These are phyloP conservation scores for Aphaenogaster ashmeadi DNA, from an alignment of 1,140 invertebrate species.

Conservation along the genomic window DNA sequence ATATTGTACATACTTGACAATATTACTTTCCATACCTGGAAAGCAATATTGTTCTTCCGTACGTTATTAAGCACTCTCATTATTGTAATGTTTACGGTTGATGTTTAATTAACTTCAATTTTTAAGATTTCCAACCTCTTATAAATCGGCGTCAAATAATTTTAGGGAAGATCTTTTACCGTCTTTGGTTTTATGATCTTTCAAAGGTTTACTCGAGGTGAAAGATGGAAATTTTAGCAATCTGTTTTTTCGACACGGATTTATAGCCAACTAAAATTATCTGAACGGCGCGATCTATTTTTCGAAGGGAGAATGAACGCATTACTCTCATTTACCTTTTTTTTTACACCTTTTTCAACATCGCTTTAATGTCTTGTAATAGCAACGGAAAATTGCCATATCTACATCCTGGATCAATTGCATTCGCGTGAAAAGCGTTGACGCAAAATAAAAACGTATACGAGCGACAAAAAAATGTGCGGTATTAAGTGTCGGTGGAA, in stretches of 20 bases:
- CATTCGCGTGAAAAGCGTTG: not conserved
- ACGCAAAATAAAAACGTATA: not conserved
- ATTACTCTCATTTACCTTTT: not conserved
- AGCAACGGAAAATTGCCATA: not conserved
- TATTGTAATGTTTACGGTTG: not conserved
- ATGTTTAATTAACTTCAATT: not conserved
- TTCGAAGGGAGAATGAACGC: not conserved
- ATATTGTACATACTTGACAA: not conserved
- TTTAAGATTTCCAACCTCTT: not conserved
- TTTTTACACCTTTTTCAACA: not conserved
- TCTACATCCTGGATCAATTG: not conserved
- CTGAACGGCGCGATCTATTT: not conserved
- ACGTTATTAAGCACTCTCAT: not conserved
- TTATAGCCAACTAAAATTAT: not conserved
- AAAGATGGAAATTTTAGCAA: not conserved
- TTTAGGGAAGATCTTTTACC: not conserved
- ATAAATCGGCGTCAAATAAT: not conserved
- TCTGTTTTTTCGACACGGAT: not conserved
- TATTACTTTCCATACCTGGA: not conserved
- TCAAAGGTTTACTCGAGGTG: not conserved
- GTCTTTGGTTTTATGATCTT: not conserved
- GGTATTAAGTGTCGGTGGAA: conserved; percentile 23
- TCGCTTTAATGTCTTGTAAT: not conserved
- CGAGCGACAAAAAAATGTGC: not conserved
- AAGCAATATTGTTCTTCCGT: not conserved